Evolutionary conservation across 2,113 vertebrate genomes (phyloP), one percentile per base, ranked within the genome.

Genomic region (Conger conger): DNA sequence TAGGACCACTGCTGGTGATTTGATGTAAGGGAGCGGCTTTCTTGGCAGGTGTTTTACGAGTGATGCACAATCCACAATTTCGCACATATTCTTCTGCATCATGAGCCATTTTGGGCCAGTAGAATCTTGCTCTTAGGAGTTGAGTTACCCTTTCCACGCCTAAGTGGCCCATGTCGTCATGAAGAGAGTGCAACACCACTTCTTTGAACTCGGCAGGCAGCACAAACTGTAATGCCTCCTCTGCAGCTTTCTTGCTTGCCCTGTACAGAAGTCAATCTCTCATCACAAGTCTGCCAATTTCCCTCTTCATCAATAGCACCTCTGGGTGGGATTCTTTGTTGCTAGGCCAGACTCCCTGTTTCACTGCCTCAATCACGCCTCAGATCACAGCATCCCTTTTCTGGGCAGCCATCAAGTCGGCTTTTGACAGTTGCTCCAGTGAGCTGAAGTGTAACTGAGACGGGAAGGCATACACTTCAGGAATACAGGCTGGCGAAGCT

Each of bases 21-120:
- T n/a, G n/a, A 17, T 81, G 80, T 27, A 81, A 81, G 9, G 80
- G 80, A 13, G 80, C 80, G 3, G 80, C 80, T 53, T 33, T 81
- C 18, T 45, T 1, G 80, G 3, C 2, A 54, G 42, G 80, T 1
- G 3, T 81, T 23, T 53, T 81, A 4, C 80, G 50, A 27, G 42
- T 50, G 23, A 81, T 42, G 18, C 54, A 81, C 80, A n/a, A 13
- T 27, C 80, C 80, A 53, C 80, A 81, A 17, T 54, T 81, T 38
- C 23, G 0, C 1, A 81, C 23, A n/a, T 53, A 81, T 6, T 81
- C 8, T 53, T 81, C 80, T 1, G 27, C 42, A 20, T 81, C 80
- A 4, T 4, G 7, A 7, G 80, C 80, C 80, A 81, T 81, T n/a
- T 53, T 81, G 9, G 80, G 80, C 80, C 37, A 53, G 42, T 81